Evolutionary conservation across 2,113 vertebrate genomes (phyloP), one percentile per base, ranked within the genome.

Genomic region (Menidia beryllina): DNA sequence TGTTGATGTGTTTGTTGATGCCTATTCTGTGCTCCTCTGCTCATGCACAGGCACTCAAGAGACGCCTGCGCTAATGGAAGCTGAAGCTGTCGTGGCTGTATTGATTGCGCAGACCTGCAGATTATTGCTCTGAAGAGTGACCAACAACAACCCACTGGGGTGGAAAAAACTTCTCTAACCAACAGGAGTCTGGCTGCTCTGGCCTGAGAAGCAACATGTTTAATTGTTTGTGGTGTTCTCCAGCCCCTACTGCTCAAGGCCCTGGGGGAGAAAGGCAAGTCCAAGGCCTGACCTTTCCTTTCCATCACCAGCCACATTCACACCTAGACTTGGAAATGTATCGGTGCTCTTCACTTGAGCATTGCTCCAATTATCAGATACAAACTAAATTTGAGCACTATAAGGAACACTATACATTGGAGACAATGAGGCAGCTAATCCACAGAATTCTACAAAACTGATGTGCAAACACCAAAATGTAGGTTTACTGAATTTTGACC

Each of bases 161-260:
- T 89, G 84, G 39, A 67, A 47, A 67, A 85, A 90, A 85, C 87
- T 91, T 86, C 82, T 88, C 83, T 43, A 56, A 80, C 81, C 88
- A 86, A 87, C 86, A 86, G 84, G 77, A 89, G 82, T 85, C 55
- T 9, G 66, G 76, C 75, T 59, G 68, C 83, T 88, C 71, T 81
- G 75, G 79, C 82, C 88, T 21, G 67, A 88, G 87, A 91, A 92
- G 87, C 90, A 91, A 87, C 88, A 85, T 86, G 86, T 92, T 92
- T 94, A 94, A 94, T 94, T 94, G 93, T 94, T 94, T 94, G 92
- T 86, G 88, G 84, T 91, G 89, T 91, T 87, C 86, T 91, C 81
- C 56, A 68, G 91, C 81, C 89, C 84, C 88, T 79, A 78, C 82
- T 69, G 91, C 88, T 77, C 81, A 71, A 87, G 81, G 86, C 91